Evolutionary conservation across 2,888 invertebrate genomes (phyloP), one percentile per base, ranked within the genome.

Genomic region (Drosophila meridionalis): DNA sequence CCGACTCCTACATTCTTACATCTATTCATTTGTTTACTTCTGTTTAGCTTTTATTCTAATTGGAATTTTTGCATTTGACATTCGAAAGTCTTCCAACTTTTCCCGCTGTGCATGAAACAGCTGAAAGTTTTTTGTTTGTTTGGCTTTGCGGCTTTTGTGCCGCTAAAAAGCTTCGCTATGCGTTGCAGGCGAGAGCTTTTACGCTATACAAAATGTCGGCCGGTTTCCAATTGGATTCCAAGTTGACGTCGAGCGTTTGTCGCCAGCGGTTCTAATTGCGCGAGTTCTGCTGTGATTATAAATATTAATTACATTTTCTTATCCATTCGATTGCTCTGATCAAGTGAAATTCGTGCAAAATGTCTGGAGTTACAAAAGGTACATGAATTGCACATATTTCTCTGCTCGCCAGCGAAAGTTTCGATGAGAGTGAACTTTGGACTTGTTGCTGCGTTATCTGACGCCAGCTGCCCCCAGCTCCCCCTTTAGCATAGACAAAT

Each of bases 281-380:
- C 20, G 53, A 14, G 5, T 20, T 42, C 56, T 36, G 28, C 42
- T 1, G 5, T 30, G 14, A 11, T 14, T 47, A 42, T n/a, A 47
- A 9, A 50, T 65, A 45, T 66, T 47, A 48, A 11, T 47, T 52
- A 40, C 30, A 53, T 55, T 62, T 65, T 52, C 47, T 70, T 26
- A 60, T 61, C 32, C 53, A 7, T 45, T 50, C 12, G 20, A 32
- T 36, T 53, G 30, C 28, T 20, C 38, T 55, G 3, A 42, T 28
- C 28, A 55, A 60, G 47, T 69, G 20, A 8, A 57, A 62, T 47
- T 57, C 42, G 63, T 65, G 47, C 12, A 84, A 69, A 75, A 92
- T 92, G 92, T 92, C 92, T 63, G 92, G 90, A 62, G 91, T 86
- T 59, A 92, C 92, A 20, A 92, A 92, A 89, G 92, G 78, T 78